Evolutionary conservation across 2,797 vertebrate genomes (phyloP).

Genomic region (Lindbergichthys nudifrons): DNA sequence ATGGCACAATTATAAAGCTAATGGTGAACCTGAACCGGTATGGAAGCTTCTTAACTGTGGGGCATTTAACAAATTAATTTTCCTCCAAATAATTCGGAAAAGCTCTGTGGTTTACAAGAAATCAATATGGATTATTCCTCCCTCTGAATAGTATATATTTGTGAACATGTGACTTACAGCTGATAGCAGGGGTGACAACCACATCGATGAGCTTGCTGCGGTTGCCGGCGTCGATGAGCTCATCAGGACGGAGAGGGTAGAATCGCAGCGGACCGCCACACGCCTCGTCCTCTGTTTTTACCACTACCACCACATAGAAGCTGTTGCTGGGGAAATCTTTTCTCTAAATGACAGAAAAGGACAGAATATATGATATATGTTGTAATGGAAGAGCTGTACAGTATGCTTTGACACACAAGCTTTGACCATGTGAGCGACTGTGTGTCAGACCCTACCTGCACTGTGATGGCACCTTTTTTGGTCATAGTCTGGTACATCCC

Average conservation of each 20-base stretch:
- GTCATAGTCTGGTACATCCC: slow-evolving; percentile 99
- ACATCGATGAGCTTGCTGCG: slow-evolving; percentile 93
- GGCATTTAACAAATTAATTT: not conserved
- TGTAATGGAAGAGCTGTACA: not conserved
- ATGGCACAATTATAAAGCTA: not conserved
- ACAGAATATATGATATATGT: not conserved
- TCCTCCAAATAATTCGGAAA: not conserved
- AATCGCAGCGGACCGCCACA: slow-evolving; percentile 92
- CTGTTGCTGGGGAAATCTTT: slow-evolving; percentile 97
- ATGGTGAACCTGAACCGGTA: not conserved
- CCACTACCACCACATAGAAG: slow-evolving; percentile 97
- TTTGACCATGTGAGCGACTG: not conserved
- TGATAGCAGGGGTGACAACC: slow-evolving; percentile 90
- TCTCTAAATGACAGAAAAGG: slow-evolving; percentile 77
- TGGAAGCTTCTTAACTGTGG: not conserved
- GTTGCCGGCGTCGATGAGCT: slow-evolving; percentile 91
- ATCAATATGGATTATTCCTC: not conserved
- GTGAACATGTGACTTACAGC: slow-evolving; percentile 82
- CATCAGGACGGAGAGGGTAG: slow-evolving; percentile 91
- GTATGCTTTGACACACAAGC: not conserved
- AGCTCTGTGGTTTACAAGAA: not conserved
- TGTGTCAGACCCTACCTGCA: slow-evolving; percentile 87
- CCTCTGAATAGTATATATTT: not conserved
- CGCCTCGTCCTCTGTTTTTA: slow-evolving; percentile 96
- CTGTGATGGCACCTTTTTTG: slow-evolving; percentile 96